Evolutionary conservation across 2,888 invertebrate species (phyloP).

Genomic region (Phortica magna): DNA sequence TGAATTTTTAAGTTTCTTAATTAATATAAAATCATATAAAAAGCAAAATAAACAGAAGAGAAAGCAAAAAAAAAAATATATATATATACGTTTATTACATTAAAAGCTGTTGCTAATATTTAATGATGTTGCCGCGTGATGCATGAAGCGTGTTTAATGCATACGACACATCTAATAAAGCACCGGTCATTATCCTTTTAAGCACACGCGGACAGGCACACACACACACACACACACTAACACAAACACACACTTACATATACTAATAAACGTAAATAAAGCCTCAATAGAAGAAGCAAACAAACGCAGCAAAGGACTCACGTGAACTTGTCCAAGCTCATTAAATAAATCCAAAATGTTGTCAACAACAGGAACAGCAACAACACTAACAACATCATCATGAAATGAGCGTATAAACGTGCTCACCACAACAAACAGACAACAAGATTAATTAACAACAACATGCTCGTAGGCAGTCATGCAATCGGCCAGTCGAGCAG

Average conservation of each 20-base stretch:
- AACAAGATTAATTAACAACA: constrained; percentile 29
- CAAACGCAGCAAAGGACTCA: background rate
- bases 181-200: constrained; percentile 21
- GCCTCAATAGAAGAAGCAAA: background rate
- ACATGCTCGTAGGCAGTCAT: background rate
- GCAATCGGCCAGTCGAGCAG: background rate
- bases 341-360: constrained; percentile 31
- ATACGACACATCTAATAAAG: constrained; percentile 16
- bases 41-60: background rate
- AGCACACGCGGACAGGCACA: background rate
- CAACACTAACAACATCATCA: background rate
- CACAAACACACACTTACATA: background rate
- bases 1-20: too few relatives aligned
- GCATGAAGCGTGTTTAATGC: constrained; percentile 3
- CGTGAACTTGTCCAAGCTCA: constrained; percentile 16
- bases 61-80: constrained; percentile 20
- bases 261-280: constrained; percentile 56
- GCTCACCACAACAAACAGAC: constrained; percentile 17
- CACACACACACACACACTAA: background rate
- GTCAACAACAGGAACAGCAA: constrained; percentile 21
- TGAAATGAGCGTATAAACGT: background rate
- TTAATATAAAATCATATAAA: background rate
- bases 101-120: constrained; percentile 15
- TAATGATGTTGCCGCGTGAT: background rate
- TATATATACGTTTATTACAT: background rate